phyloP scores from a whole-genome alignment of 2,113 vertebrate genomes.

The Malaclemys terrapin region DNA sequence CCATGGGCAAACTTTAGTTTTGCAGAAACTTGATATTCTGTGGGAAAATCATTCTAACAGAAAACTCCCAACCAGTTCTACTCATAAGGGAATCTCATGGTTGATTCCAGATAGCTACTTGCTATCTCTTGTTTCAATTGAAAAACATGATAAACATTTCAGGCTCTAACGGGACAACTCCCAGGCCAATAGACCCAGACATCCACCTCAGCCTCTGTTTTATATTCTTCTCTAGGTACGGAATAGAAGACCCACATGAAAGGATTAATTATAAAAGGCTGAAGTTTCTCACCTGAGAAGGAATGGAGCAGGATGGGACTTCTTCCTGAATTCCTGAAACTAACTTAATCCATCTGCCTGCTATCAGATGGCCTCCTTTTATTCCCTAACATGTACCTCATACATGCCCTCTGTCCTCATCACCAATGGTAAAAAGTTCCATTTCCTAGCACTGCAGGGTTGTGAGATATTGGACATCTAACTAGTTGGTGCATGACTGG shows the following conservation, averaged over 20 bases:
- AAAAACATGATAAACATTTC: not conserved
- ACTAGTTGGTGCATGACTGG: not conserved
- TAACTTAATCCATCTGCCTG: not conserved
- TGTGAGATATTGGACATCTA: not conserved
- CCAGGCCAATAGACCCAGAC: constrained; percentile 24
- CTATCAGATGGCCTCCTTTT: not conserved
- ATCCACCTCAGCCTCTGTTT: not conserved
- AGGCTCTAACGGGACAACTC: constrained; percentile 3
- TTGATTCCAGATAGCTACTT: constrained; percentile 13
- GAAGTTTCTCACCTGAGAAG: not conserved
- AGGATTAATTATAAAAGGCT: not conserved
- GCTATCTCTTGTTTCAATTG: not conserved
- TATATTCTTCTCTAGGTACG: not conserved
- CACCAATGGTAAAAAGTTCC: not conserved
- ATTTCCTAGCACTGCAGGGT: not conserved
- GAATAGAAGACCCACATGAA: not conserved
- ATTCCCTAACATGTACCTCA: not conserved
- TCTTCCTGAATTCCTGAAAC: not conserved
- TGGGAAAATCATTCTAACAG: not conserved
- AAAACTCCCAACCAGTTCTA: not conserved
- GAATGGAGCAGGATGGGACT: not conserved
- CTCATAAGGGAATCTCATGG: not conserved
- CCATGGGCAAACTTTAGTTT: not conserved
- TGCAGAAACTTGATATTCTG: not conserved
- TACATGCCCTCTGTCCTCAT: not conserved